Percentiles rank a stretch among this genome's conserved stretches.
phyloP scores from a whole-genome alignment of 2,888 invertebrate species.

The Drosophila birchii region DNA sequence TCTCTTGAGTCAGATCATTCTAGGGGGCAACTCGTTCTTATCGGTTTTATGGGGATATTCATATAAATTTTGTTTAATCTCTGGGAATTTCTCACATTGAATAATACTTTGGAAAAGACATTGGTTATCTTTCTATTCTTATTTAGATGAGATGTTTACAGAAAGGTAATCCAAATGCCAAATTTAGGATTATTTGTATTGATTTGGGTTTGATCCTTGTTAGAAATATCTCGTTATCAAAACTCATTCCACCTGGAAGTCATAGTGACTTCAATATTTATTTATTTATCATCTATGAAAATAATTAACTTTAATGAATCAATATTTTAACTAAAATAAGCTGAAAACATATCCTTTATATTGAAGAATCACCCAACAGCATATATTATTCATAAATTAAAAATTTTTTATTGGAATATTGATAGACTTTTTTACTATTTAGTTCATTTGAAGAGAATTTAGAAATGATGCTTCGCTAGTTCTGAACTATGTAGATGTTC shows the following conservation, averaged over 20 bases:
- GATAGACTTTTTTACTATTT: not conserved
- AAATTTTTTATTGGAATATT: not conserved
- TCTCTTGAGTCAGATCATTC: constrained; percentile 2
- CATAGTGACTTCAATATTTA: not conserved
- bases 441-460: not conserved
- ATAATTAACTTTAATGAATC: not conserved
- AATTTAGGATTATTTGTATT: not conserved
- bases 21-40: constrained; percentile 5
- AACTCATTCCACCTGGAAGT: not conserved
- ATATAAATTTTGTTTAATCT: not conserved
- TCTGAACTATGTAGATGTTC: not conserved
- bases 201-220: not conserved
- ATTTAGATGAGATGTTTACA: no score
- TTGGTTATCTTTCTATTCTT: not conserved
- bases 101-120: not conserved
- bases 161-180: not conserved
- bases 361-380: no score
- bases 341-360: no score
- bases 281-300: not conserved
- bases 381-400: not conserved
- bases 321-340: not conserved
- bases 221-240: not conserved
- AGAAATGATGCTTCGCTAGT: not conserved
- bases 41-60: constrained; percentile 19
- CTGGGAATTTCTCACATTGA: not conserved